A percentile compares a stretch with the other conserved stretches of the same genome.
These are phyloP conservation scores for Vidua macroura DNA, from an alignment of 2,113 vertebrate genomes.

Conservation along the genomic window DNA sequence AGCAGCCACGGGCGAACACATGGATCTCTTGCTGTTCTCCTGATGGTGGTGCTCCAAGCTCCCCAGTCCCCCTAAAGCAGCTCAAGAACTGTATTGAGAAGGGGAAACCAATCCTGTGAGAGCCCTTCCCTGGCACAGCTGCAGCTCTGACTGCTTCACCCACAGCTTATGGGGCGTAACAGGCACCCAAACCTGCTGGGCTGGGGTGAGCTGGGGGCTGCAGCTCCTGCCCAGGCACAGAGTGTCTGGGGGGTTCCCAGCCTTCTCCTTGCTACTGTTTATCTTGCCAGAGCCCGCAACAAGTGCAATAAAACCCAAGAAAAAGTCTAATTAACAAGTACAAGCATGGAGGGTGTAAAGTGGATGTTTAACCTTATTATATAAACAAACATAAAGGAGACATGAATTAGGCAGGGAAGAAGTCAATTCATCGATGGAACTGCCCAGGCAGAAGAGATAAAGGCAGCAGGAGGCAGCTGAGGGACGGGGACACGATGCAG, in stretches of 20 bases:
- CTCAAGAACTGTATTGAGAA: background rate
- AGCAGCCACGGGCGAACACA: background rate
- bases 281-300: background rate
- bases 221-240: fast-evolving
- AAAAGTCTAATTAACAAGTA: conserved; percentile 6
- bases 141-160: background rate
- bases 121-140: background rate
- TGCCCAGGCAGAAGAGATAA: conserved; percentile 40
- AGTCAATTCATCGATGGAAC: conserved; percentile 37
- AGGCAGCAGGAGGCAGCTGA: fast-evolving
- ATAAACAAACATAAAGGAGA: conserved; percentile 47
- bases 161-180: fast-evolving
- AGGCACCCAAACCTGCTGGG: background rate
- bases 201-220: background rate
- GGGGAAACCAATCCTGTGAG: background rate
- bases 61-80: background rate
- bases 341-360: background rate
- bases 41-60: background rate
- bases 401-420: background rate
- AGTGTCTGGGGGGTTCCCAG: background rate
- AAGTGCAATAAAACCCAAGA: background rate
- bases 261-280: background rate
- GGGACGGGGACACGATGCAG: background rate
- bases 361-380: conserved; percentile 31
- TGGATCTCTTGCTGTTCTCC: background rate